Base-by-base conservation (phyloP, 2,888 invertebrate species). In the Ennomos quercinarius region DNA sequence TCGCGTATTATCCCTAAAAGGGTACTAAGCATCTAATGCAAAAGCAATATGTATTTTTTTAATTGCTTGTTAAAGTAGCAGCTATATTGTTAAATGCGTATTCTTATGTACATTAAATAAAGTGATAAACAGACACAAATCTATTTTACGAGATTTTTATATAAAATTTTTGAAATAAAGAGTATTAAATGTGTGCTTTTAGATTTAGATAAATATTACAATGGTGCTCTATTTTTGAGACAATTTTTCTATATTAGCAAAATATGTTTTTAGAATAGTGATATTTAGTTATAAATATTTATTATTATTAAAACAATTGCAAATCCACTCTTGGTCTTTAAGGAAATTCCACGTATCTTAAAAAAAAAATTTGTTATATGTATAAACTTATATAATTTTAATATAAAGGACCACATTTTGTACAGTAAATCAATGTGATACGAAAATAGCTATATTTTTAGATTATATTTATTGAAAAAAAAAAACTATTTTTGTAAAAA, bases 401-500 rank as follows among this genome's bases (percentile, higher is more conserved):
- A 34, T 27, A 54, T 64, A 73, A 72, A 76, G 86, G 87, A 87
- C 87, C 84, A 86, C 76, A 77, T 81, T 78, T 80, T 78, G 75
- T 80, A 79, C 71, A 79, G 73, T 78, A 68, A 73, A 73, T 66
- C 78, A 77, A 77, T 89, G 89, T 89, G 88, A 90, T 89, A 89
- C n/a, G 11, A 27, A 4, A 3, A 55, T 76, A 75, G 67, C 6
- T 84, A 86, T 89, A 88, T 89, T 89, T 88, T 88, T 87, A 86
- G 86, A 88, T 9, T 36, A 17, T 57, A 57, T 65, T 59, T 64
- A 63, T 61, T 58, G 34, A 38, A 50, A 53, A 51, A 50, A 53
- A 51, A 12, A 47, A 46, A 48, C 34, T 57, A 55, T 57, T 78
- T 80, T 80, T 83, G 76, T 83, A 70, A 73, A 63, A 57, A 56